phyloP scores from a whole-genome alignment of 2,888 invertebrate genomes.

The Epirrhoe alternata region DNA sequence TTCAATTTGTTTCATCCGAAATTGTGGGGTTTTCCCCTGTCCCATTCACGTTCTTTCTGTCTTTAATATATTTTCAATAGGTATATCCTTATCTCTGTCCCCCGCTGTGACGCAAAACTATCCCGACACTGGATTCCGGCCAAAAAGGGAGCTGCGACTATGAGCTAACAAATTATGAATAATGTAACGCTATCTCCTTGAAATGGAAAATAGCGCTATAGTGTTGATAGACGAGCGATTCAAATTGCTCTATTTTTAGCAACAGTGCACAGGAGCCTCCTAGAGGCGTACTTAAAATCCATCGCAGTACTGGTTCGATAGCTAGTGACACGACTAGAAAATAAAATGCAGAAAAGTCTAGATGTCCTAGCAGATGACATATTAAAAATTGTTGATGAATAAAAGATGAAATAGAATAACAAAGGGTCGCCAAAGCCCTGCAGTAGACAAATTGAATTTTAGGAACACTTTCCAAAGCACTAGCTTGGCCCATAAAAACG shows the following conservation, averaged over 20 bases:
- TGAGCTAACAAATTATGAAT: conserved; percentile 50
- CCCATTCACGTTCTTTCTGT: neutral
- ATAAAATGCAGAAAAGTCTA: too few relatives aligned
- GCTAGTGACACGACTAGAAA: too few relatives aligned
- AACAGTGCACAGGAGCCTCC: neutral
- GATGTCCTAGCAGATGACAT: too few relatives aligned
- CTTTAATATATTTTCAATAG: conserved; percentile 27
- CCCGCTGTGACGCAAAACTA: conserved; percentile 41
- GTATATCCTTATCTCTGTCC: conserved; percentile 1
- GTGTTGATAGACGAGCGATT: neutral
- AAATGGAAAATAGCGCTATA: conserved; percentile 42
- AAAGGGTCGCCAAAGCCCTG: too few relatives aligned
- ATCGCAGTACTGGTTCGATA: too few relatives aligned
- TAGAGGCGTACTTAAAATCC: too few relatives aligned
- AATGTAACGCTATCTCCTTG: conserved; percentile 46
- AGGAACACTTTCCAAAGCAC: too few relatives aligned
- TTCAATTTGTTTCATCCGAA: neutral
- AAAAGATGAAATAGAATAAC: too few relatives aligned
- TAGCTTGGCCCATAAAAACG: too few relatives aligned
- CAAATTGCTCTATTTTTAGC: neutral
- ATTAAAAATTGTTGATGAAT: too few relatives aligned
- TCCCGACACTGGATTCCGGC: conserved; percentile 47
- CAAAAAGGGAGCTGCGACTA: conserved; percentile 51
- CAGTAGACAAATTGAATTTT: too few relatives aligned
- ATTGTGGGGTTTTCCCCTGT: neutral